Base-by-base conservation (phyloP, 2,888 invertebrate species). In the Caenorhabditis afra region DNA sequence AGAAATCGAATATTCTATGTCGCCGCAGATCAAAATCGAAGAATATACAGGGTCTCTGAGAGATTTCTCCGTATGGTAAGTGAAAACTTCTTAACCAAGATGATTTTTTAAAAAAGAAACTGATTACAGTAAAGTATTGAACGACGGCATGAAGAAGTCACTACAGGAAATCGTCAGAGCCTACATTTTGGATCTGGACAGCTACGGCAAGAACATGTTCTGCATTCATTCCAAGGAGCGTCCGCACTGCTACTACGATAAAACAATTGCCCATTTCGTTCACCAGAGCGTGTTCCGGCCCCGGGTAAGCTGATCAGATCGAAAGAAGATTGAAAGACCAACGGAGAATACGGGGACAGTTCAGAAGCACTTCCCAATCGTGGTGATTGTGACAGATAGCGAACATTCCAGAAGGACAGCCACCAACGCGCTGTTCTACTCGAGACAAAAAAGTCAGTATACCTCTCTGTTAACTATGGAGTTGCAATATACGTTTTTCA, bases 1-100 rank as follows among this genome's bases (percentile, higher is more conserved):
- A 70, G 70, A 41, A 44, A 8, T 23, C 3, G 35, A 47, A 7
- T 70, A 70, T 22, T 20, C 52, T 3, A 8, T 37, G 11, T 70
- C 68, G 3, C 52, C 35, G 3, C n/a, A 37, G 8, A 62, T 61
- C 39, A 35, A 39, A n/a, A 12, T 18, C 1, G 23, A 45, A 7
- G 47, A 49, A 7, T 1, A 47, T 14, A 1, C 23, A 10, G 49
- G 37, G 0, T 14, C 53, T 5, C 10, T 70, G 8, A 37, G n/a
- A 12, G 39, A 62, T 0, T 57, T 41, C 16, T 57, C 57, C 11
- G 20, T 57, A 5, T 41, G 22, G 57, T 57, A 12, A 55, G 20
- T 3, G 29, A 29, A 29, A 29, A 7, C 3, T 29, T 29, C 3
- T 29, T n/a, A 50, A 50, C 12, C 39, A 22, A 3, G 23, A 22